Percentiles rank a stretch among this genome's conserved stretches.
These are phyloP conservation scores for Drymodes brunneopygia DNA, from an alignment of 2,113 vertebrate species.

Conservation along the genomic window DNA sequence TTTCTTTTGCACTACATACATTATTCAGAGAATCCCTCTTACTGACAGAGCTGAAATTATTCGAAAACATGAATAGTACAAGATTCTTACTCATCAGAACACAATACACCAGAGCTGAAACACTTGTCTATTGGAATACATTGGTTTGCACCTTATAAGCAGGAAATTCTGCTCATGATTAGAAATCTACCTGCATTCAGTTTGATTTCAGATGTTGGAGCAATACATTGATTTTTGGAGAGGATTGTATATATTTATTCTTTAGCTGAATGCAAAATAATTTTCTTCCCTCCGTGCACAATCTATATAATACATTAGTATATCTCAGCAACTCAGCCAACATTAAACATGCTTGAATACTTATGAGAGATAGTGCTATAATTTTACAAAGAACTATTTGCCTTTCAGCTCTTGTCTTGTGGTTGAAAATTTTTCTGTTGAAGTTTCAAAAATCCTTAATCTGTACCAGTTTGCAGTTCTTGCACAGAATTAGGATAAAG, in stretches of 20 bases:
- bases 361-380: not conserved
- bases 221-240: not conserved
- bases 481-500: not conserved
- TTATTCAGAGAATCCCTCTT: constrained; percentile 42
- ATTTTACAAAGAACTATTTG: not conserved
- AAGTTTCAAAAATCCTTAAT: not conserved
- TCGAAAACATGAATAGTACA: constrained; percentile 49
- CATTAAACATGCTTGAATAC: not conserved
- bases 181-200: not conserved
- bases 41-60: constrained; percentile 46
- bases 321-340: not conserved
- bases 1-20: constrained; percentile 31
- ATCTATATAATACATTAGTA: not conserved
- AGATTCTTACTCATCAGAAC: constrained; percentile 46
- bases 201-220: not conserved
- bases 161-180: constrained; percentile 2
- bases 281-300: not conserved
- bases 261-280: not conserved
- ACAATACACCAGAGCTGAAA: constrained; percentile 24
- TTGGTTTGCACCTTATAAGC: not conserved
- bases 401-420: not conserved
- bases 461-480: not conserved
- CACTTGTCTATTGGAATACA: not conserved
- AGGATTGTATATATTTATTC: not conserved
- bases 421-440: not conserved